Conservation (phyloP, 2,888 invertebrate genomes). For the Drosophila anomalipes region DNA sequence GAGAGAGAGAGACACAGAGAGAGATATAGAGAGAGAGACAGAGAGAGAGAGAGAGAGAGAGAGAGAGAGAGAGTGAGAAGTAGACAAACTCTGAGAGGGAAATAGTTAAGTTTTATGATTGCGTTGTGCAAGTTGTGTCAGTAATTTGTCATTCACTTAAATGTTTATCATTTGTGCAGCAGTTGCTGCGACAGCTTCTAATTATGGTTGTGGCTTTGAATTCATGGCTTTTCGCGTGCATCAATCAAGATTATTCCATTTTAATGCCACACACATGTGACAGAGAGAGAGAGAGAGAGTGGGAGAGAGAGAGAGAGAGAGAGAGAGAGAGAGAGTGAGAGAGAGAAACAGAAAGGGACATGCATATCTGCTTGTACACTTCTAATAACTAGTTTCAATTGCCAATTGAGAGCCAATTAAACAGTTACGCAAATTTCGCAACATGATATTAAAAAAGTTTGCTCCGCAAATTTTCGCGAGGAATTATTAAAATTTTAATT, state of each 20-base stretch:
- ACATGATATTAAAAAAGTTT: conserved; percentile 64
- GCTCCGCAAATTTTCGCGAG: conserved; percentile 32
- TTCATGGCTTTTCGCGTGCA: conserved; percentile 8
- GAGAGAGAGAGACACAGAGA: too few species aligned
- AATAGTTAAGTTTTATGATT: conserved; percentile 45
- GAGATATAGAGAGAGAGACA: not conserved
- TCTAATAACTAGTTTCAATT: conserved; percentile 21
- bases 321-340: not conserved
- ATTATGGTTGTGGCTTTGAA: conserved; percentile 18
- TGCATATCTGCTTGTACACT: not conserved
- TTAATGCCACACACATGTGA: conserved; percentile 4
- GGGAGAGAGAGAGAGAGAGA: not conserved
- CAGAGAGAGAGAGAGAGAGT: not conserved
- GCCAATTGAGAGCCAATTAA: conserved; percentile 74
- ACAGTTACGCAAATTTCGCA: conserved; percentile 41
- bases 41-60: not conserved
- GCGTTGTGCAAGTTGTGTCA: conserved; percentile 55
- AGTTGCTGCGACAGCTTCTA: conserved; percentile 13
- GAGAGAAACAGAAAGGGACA: not conserved
- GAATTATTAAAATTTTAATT: conserved; percentile 78
- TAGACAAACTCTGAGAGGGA: not conserved
- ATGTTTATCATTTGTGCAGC: conserved; percentile 41
- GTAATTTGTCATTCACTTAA: conserved; percentile 54
- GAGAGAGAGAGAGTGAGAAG: not conserved
- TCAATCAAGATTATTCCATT: conserved; percentile 34